Percentiles rank a stretch among this genome's conserved stretches.
These are phyloP conservation scores for Ladona fulva DNA, from an alignment of 1,140 invertebrate genomes.

Conservation along the genomic window DNA sequence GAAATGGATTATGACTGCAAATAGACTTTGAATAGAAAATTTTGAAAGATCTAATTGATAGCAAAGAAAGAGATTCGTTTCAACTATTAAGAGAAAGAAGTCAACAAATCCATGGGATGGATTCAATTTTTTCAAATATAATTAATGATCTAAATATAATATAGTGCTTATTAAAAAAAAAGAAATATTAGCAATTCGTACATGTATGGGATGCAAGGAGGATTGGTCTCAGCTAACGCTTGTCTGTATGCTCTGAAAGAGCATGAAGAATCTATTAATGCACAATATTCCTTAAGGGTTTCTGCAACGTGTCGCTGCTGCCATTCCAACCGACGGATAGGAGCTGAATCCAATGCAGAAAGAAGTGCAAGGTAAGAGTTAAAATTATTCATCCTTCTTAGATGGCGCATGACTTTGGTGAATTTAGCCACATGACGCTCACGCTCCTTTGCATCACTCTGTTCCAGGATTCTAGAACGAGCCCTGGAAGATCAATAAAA, in stretches of 20 bases:
- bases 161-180: too few species aligned
- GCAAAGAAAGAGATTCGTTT: too few species aligned
- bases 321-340: constrained; percentile 90
- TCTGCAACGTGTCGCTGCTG: constrained; percentile 86
- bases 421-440: constrained; percentile 95
- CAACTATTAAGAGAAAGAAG: too few species aligned
- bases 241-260: constrained; percentile 92
- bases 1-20: too few species aligned
- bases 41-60: too few species aligned
- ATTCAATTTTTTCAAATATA: too few species aligned
- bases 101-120: too few species aligned
- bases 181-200: constrained; percentile 42
- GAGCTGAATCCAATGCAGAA: constrained; percentile 93
- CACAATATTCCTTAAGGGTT: constrained; percentile 86
- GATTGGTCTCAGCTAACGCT: constrained; percentile 85
- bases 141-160: too few species aligned
- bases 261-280: constrained; percentile 90
- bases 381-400: constrained; percentile 96
- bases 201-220: constrained; percentile 98
- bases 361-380: constrained; percentile 96
- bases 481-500: constrained; percentile 50
- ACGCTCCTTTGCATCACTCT: constrained; percentile 82
- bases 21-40: too few species aligned
- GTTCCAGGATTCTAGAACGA: constrained; percentile 64
- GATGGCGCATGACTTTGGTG: constrained; percentile 96